Evolutionary conservation across 2,797 vertebrate species (phyloP), one percentile per base, ranked within the genome.

Genomic region (Sebastes hopkinsi): DNA sequence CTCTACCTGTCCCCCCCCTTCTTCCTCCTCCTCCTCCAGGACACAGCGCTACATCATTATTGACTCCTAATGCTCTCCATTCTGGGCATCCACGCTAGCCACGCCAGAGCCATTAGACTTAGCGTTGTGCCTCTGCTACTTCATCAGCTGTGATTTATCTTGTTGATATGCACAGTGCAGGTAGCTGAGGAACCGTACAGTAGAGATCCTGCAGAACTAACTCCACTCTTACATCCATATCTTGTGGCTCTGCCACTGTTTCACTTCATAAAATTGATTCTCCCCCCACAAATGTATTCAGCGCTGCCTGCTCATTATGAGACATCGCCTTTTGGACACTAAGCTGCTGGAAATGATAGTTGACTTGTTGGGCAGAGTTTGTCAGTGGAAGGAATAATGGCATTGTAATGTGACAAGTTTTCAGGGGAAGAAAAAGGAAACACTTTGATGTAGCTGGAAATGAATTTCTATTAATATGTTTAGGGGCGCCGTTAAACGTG

Each of bases 391-490:
- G 84, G 78, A 88, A 92, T 93, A 92, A 93, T 88, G 79, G 80
- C 84, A 89, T 92, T 90, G 88, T 94, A 84, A 93, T 92, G 80
- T 88, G 92, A 91, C 89, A 89, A 75, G 86, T 90, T 93, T 92
- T 85, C 83, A 87, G 77, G 74, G 82, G 72, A 86, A 84, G 87
- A 89, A 70, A 70, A 86, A 87, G 84, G 87, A 90, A 90, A 87
- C 83, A 89, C 93, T 94, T 90, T 92, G 89, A 93, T 93, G 91
- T 88, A 70, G 86, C 88, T 78, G 74, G 80, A 92, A 91, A 89
- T 88, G 88, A 89, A 92, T 87, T 89, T 84, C 79, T 86, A 94
- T 95, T 94, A 93, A 95, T 94, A 94, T 94, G 92, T 92, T 93
- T 92, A 77, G 86, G 77, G 83, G 69, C 82, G 23, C 80, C 83